Evolutionary conservation across 1,140 invertebrate genomes (phyloP).

Genomic region (Dreissena rostriformis): DNA sequence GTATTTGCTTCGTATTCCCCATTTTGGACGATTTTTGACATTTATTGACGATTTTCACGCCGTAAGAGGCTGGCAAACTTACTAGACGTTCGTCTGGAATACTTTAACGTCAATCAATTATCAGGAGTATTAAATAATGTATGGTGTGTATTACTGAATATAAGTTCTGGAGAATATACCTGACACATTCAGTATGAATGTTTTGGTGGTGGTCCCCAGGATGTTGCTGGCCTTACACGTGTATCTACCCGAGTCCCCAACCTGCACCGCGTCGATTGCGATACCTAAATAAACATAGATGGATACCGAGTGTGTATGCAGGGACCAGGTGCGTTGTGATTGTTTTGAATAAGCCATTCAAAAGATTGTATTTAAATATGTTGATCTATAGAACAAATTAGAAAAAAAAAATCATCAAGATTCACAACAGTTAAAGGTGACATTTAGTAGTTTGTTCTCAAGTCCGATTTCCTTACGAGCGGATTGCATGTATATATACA

Average conservation of each 20-base stretch:
- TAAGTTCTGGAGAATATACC: no score
- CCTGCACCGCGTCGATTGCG: constrained; percentile 11
- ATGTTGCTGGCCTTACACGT: constrained; percentile 33
- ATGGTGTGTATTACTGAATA: neutral
- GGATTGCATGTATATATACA: no score
- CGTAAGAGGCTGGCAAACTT: neutral
- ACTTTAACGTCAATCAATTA: neutral
- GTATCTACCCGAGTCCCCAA: constrained; percentile 30
- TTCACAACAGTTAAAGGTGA: no score
- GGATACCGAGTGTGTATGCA: no score
- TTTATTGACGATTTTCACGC: no score
- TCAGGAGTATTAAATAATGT: neutral
- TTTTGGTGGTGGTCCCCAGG: constrained; percentile 40
- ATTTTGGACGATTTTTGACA: neutral
- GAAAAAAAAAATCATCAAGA: no score
- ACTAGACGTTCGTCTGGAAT: neutral
- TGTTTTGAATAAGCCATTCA: no score
- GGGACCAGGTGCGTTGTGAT: no score
- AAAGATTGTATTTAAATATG: no score
- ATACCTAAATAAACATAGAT: neutral
- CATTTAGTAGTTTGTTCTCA: no score
- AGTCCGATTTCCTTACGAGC: no score
- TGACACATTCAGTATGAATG: constrained; percentile 21
- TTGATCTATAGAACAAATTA: no score
- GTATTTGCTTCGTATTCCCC: neutral